These are phyloP conservation scores for Oasisia sp. DNA, from an alignment of 2,888 invertebrate genomes.

Conservation along the genomic window DNA sequence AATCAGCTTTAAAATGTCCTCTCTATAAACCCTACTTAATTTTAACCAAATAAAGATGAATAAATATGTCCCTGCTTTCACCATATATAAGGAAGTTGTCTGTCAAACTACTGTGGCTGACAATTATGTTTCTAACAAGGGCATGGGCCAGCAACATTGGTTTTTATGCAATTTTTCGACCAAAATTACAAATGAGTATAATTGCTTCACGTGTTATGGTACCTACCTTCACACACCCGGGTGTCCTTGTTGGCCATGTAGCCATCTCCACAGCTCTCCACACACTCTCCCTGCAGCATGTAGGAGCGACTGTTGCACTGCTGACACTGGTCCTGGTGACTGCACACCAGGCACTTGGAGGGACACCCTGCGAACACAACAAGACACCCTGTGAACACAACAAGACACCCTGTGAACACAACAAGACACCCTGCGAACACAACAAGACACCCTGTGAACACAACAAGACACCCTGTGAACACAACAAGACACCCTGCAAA, in stretches of 20 bases:
- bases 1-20: background rate
- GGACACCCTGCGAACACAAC: slow-evolving; percentile 47
- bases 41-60: background rate
- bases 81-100: too few species aligned
- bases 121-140: too few species aligned
- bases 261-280: slow-evolving; percentile 45
- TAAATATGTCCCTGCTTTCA: too few species aligned
- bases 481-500: background rate
- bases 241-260: slow-evolving; percentile 41
- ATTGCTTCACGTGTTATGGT: background rate
- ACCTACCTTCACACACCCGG: slow-evolving; percentile 49
- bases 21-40: background rate
- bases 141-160: background rate
- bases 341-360: slow-evolving; percentile 48
- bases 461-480: background rate
- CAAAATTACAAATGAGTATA: background rate
- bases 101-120: too few species aligned
- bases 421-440: background rate
- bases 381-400: background rate
- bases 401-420: too few species aligned
- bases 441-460: background rate
- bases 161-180: background rate
- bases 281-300: slow-evolving; percentile 48
- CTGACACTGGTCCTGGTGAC: slow-evolving; percentile 43
- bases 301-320: slow-evolving; percentile 47